Evolutionary conservation across 1,140 invertebrate genomes (phyloP).

Genomic region (Ridgeia piscesae): DNA sequence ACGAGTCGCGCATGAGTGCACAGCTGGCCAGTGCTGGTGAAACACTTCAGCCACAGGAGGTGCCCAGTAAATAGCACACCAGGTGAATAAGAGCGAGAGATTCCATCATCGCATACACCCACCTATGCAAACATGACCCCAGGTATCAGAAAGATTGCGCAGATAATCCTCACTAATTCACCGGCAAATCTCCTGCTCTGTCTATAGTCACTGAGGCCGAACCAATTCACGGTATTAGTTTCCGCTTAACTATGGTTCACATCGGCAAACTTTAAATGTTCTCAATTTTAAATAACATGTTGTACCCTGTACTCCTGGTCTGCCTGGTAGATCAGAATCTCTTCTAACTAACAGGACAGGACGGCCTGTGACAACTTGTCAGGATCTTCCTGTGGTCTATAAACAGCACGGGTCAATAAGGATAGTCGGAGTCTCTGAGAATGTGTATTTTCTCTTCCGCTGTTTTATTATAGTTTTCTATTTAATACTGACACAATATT

Average conservation of each 20-base stretch:
- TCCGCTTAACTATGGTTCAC: not conserved
- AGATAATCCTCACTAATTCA: not conserved
- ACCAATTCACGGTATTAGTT: not conserved
- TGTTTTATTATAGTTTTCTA: not conserved
- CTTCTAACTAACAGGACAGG: not conserved
- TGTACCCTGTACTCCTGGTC: not conserved
- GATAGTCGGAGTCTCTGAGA: not conserved
- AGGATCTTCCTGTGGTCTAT: not conserved
- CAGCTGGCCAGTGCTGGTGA: not conserved
- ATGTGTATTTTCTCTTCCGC: not conserved
- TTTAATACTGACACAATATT: not conserved
- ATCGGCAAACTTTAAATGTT: no score
- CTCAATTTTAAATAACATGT: not conserved
- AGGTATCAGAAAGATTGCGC: not conserved
- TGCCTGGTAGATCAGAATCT: not conserved
- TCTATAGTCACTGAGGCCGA: not conserved
- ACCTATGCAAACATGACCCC: not conserved
- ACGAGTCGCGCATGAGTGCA: not conserved
- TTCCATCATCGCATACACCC: not conserved
- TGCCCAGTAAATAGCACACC: not conserved
- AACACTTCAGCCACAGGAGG: not conserved
- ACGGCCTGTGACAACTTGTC: not conserved
- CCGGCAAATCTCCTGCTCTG: not conserved
- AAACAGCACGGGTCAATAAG: not conserved
- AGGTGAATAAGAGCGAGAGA: not conserved